Evolutionary conservation across 2,797 vertebrate species (phyloP), one percentile per base, ranked within the genome.

Genomic region (Bradypus variegatus): DNA sequence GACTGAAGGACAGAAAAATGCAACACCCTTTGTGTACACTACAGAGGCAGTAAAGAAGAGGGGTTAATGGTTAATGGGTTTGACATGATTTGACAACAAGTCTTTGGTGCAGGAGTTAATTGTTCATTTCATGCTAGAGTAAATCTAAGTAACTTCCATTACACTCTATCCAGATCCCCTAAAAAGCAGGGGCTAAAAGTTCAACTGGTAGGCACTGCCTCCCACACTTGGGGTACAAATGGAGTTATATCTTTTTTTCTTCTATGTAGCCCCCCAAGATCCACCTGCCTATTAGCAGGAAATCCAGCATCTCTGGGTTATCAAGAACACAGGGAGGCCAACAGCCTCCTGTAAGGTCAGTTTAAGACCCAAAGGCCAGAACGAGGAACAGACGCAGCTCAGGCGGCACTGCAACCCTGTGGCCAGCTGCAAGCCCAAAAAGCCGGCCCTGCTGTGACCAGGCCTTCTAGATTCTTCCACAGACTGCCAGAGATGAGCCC

Each of bases 341-440:
- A 15, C 19, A 33, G 36, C 19, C 19, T 27, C 5, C 8, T 65
- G 58, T 10, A 15, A 48, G 29, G 27, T 53, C 9, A 9, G 19
- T 48, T 65, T 50, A 50, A 53, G n/a, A 18, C 25, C 64, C 73
- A 27, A 16, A 33, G 38, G n/a, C 67, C n/a, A 45, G 31, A 73
- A 50, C 1, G 2, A 8, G 10, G 25, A 25, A 10, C 8, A 33
- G 25, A 53, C 12, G 15, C 67, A 12, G 31, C 0, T 36, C 5
- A 18, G n/a, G 8, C 36, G 67, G n/a, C 19, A 36, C n/a, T 16
- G 4, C 19, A n/a, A 8, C 36, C 33, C 36, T 15, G 18, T 19
- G 18, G 33, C 41, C 38, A 21, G 41, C 36, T 8, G 25, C 67
- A 29, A 15, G 25, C 16, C n/a, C 4, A 0, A 36, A 48, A 16